Evolutionary conservation across 1,140 invertebrate genomes (phyloP).

Genomic region (Saxidomus purpurata): DNA sequence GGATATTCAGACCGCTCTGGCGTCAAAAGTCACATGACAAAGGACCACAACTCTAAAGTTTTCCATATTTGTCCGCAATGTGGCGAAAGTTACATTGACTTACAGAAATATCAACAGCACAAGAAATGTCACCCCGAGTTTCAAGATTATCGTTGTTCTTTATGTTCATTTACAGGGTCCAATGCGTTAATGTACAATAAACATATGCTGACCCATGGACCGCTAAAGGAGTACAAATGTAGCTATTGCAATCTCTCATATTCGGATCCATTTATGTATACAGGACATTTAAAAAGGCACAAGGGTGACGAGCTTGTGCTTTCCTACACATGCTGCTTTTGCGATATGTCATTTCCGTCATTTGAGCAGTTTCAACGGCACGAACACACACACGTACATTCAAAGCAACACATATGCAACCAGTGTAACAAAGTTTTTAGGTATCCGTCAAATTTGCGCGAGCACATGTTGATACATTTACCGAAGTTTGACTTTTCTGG

Average conservation of each 20-base stretch:
- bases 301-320: slow-evolving; percentile 71
- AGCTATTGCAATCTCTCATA: slow-evolving; percentile 75
- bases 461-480: slow-evolving; percentile 75
- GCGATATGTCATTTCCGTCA: slow-evolving; percentile 65
- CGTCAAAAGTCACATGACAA: slow-evolving; percentile 78
- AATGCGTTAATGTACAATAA: slow-evolving; percentile 77
- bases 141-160: slow-evolving; percentile 74
- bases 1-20: slow-evolving; percentile 80
- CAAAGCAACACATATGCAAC: slow-evolving; percentile 72
- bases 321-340: slow-evolving; percentile 79
- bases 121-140: slow-evolving; percentile 79
- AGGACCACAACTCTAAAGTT: slow-evolving; percentile 76
- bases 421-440: slow-evolving; percentile 77
- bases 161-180: slow-evolving; percentile 79
- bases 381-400: slow-evolving; percentile 79
- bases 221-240: slow-evolving; percentile 73
- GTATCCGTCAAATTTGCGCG: slow-evolving; percentile 71
- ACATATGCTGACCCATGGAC: slow-evolving; percentile 77
- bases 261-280: slow-evolving; percentile 79
- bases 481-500: background rate
- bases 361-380: slow-evolving; percentile 79
- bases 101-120: slow-evolving; percentile 74
- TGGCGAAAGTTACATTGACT: slow-evolving; percentile 77
- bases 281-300: slow-evolving; percentile 77
- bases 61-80: slow-evolving; percentile 80